These are phyloP conservation scores for Choloepus didactylus DNA, from an alignment of 2,797 vertebrate species.

Conservation along the genomic window DNA sequence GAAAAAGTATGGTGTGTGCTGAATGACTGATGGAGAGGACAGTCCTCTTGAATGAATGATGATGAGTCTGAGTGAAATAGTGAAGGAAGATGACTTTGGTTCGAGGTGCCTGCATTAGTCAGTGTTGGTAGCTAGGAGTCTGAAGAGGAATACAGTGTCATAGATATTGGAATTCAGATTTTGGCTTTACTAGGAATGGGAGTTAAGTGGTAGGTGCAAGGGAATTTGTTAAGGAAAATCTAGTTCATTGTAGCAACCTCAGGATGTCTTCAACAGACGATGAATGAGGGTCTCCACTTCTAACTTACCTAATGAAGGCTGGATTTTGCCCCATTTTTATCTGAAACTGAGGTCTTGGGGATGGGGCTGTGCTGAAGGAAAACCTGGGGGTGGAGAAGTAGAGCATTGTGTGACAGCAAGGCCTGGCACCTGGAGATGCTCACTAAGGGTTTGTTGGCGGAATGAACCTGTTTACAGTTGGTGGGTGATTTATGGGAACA, in stretches of 20 bases:
- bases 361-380: neutral
- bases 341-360: neutral
- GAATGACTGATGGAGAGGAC: neutral
- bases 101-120: neutral
- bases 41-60: neutral
- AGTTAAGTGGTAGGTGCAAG: neutral
- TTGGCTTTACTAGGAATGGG: neutral
- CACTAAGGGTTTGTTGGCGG: neutral
- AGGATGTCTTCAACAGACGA: neutral
- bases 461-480: neutral
- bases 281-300: constrained; percentile 16
- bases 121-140: neutral
- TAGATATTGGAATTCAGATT: neutral
- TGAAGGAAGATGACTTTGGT: neutral
- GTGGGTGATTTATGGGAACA: neutral
- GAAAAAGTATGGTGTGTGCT: neutral
- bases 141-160: neutral
- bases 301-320: neutral
- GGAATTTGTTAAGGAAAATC: constrained; percentile 9
- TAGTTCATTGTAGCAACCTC: neutral
- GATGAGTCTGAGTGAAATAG: neutral
- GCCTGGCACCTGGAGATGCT: neutral
- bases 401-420: neutral
- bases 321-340: neutral
- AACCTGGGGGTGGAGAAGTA: neutral